Base-by-base conservation (phyloP, 1,140 invertebrate species). In the Pantala flavescens region DNA sequence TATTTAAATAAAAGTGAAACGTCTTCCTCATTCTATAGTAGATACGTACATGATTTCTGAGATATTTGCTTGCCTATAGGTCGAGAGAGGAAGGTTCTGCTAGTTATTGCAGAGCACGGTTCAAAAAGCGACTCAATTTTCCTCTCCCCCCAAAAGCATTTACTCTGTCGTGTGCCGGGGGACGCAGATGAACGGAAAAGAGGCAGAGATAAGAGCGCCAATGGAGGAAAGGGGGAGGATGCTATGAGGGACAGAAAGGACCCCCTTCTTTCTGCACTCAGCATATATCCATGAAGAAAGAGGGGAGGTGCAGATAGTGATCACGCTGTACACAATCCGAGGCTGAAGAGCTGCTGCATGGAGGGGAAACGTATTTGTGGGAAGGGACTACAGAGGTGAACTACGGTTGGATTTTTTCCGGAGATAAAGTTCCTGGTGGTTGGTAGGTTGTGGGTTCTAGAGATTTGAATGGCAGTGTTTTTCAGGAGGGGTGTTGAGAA, bases 221-320 rank as follows among this genome's bases (percentile, higher is more conserved):
- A 63, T 63, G 49, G 49, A 63, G 49, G 12, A 16, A 63, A 12
- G 12, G 49, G 49, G 49, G 16, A 63, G 49, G n/a, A 21, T 63
- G 49, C 49, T 63, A 63, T 63, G 49, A 63, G 49, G 49, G 49
- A 63, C 49, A 63, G 49, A 63, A 63, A 63, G 49, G 49, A 63
- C 49, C 49, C 49, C n/a, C 49, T 14, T 21, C 16, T 19, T 21
- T 21, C 49, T 21, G 14, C 49, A 16, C 49, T 63, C 49, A 36
- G 28, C 28, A 36, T 36, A 36, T 36, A 36, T 16, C 14, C 14
- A 21, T 19, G n/a, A 63, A 21, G 49, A 63, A 21, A 63, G n/a
- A 63, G 49, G n/a, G 49, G 12, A 63, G 49, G 16, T 19, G 49
- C 49, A 63, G 49, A 63, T 63, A 63, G n/a, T 16, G n/a, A 63